Percentiles rank a stretch among this genome's conserved stretches.
Conservation (phyloP, 2,113 vertebrate genomes). For the Odocoileus virginianus region DNA sequence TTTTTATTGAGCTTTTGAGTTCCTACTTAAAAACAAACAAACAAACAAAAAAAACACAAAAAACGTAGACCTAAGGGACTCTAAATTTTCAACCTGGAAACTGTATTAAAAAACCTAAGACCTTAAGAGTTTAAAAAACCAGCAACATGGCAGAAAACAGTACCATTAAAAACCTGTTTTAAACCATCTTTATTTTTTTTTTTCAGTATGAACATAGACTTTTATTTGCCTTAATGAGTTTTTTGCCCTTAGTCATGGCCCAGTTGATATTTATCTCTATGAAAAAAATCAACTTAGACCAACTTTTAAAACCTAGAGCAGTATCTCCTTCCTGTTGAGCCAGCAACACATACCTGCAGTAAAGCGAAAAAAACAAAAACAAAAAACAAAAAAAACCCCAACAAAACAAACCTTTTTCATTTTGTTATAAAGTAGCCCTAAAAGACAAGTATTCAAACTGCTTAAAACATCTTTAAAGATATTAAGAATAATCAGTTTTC, state of each 20-base stretch:
- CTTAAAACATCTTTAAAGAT: not conserved
- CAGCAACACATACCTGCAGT: not conserved
- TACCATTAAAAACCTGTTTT: not conserved
- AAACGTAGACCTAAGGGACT: not conserved
- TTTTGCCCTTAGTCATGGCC: not conserved
- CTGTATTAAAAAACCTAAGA: not conserved
- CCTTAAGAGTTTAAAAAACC: not conserved
- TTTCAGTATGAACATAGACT: slow-evolving; percentile 16
- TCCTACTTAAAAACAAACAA: not conserved
- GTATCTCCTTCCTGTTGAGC: slow-evolving; percentile 9
- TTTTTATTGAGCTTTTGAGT: not conserved
- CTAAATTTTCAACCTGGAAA: not conserved
- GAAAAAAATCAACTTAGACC: not conserved
- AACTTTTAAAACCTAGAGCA: not conserved
- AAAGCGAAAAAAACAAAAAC: not conserved
- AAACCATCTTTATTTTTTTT: not conserved
- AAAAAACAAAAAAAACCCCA: not conserved
- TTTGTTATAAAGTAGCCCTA: not conserved
- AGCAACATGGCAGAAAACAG: not conserved
- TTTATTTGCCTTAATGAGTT: not conserved
- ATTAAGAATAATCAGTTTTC: not conserved
- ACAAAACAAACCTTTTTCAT: not conserved
- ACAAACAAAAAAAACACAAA: fast-evolving
- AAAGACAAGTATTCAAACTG: not conserved
- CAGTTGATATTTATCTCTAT: not conserved